These are phyloP conservation scores for Platycheirus albimanus DNA, from an alignment of 2,888 invertebrate species.

Conservation along the genomic window DNA sequence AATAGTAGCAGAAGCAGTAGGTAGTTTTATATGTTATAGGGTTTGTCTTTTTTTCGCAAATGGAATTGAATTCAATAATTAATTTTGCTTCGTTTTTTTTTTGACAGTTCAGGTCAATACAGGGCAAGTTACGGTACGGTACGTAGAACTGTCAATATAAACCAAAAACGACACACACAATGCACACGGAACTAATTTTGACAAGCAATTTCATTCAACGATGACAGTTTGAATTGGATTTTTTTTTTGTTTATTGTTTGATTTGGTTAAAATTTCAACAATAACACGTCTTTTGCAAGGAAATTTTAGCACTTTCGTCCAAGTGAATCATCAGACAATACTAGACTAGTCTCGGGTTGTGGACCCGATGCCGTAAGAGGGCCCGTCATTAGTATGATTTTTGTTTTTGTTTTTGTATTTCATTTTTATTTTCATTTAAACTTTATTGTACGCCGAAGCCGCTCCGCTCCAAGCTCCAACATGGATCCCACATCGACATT, in stretches of 20 bases:
- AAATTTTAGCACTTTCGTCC: conserved; percentile 57
- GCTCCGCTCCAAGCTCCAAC: conserved; percentile 64
- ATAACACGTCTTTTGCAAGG: conserved; percentile 38
- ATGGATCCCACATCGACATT: conserved; percentile 48
- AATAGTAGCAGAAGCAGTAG: no score
- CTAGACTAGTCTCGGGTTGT: conserved; percentile 72
- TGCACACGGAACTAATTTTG: conserved; percentile 27
- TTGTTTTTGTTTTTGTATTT: conserved; percentile 35
- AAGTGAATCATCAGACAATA: conserved; percentile 72
- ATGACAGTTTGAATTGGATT: conserved; percentile 40
- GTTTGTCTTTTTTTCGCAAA: conserved; percentile 23
- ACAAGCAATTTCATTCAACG: conserved; percentile 8
- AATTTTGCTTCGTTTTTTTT: conserved; percentile 32
- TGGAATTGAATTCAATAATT: conserved; percentile 61
- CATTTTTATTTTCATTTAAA: conserved; percentile 37
- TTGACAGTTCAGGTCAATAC: conserved; percentile 15
- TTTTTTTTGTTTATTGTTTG: background rate
- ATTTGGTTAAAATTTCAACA: background rate
- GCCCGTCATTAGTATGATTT: conserved; percentile 46
- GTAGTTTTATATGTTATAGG: no score
- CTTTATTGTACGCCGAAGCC: conserved; percentile 71
- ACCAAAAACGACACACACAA: conserved; percentile 24
- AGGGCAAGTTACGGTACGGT: conserved; percentile 3
- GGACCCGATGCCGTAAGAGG: conserved; percentile 73
- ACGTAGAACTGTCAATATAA: conserved; percentile 3